Base-by-base conservation (phyloP, 2,797 vertebrate species). In the Fratercula arctica region DNA sequence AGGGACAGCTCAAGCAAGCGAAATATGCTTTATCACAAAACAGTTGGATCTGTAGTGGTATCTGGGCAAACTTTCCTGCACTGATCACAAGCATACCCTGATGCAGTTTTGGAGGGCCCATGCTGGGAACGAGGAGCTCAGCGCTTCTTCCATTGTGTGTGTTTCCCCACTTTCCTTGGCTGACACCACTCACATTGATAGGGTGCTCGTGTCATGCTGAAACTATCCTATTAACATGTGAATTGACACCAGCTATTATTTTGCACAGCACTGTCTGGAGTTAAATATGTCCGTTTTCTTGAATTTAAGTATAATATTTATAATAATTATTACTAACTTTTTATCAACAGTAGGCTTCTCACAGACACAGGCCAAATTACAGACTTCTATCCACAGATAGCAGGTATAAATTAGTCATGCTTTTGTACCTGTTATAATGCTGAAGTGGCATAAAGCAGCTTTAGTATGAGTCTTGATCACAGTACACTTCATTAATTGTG, bases 101-200 rank as follows among this genome's bases (percentile, higher is more conserved):
- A n/a, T 10, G 13, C 3, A 16, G 46, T 46, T 59, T 13, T 26
- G 39, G 31, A 77, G 21, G 29, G 33, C 19, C 14, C 10, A 3
- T 5, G 11, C 23, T 70, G 18, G 28, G 33, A 74, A n/a, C 2
- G 5, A 56, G 28, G 13, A 56, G 2, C 11, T 45, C 1, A 0
- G 31, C 1, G 6, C 46, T 80, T 68, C 28, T 72, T 25, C 35
- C 26, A 29, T 13, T 3, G 6, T 20, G 11, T 25, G 25, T 0
- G 0, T 21, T 74, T 63, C 41, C 51, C n/a, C 21, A 4, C n/a
- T 80, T 69, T 11, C n/a, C 56, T 72, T 46, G 51, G 35, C 45
- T 76, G 60, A 39, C 43, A 17, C 17, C 13, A 39, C 28, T 31
- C 21, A 15, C 9, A 5, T 6, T 35, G 39, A 28, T 6, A 84